These are phyloP conservation scores for Muscidifurax raptorellus DNA, from an alignment of 1,140 invertebrate species.

Conservation along the genomic window DNA sequence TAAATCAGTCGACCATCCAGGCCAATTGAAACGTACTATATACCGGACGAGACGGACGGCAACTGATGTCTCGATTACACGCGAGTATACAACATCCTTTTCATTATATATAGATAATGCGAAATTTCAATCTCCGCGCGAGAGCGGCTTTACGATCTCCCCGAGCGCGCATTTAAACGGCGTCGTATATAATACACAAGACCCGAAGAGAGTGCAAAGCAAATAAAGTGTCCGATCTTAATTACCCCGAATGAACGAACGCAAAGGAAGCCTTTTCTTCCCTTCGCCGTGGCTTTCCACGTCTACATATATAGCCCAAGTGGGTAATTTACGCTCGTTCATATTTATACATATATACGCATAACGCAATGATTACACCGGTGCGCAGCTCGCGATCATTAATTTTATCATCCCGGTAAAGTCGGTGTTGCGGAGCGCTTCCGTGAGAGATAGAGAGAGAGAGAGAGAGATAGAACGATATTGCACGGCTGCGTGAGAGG, in stretches of 20 bases:
- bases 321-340: slow-evolving; percentile 17
- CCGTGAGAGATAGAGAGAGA: neutral
- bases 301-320: neutral
- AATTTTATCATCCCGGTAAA: slow-evolving; percentile 38
- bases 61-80: neutral
- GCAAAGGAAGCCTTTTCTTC: slow-evolving; percentile 6
- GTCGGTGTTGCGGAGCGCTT: neutral
- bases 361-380: neutral
- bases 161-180: no score
- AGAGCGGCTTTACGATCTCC: no score
- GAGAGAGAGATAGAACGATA: neutral
- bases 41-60: no score
- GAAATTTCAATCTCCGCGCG: neutral
- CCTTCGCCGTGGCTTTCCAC: neutral
- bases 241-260: neutral
- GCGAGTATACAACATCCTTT: no score
- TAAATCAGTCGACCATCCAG: neutral
- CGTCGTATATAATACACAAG: no score
- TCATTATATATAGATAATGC: no score
- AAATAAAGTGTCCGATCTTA: slow-evolving; percentile 20
- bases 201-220: neutral
- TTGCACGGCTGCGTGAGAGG: neutral
- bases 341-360: neutral
- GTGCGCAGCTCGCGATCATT: neutral
- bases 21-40: neutral